These are phyloP conservation scores for Drosophila kuntzei DNA, from an alignment of 2,888 invertebrate genomes.

Conservation along the genomic window DNA sequence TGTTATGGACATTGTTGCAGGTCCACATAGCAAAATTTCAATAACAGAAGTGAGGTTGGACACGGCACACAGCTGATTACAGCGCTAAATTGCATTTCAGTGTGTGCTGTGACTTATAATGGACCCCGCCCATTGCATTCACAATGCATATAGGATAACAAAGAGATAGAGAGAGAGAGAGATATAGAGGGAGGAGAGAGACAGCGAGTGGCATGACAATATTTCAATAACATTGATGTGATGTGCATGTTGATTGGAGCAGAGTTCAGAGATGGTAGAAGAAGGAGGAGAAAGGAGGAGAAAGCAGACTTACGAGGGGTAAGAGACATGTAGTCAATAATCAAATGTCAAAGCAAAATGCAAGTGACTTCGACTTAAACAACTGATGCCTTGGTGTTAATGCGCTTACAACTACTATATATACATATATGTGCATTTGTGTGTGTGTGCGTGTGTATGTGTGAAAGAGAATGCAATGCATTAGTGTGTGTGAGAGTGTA, in stretches of 20 bases:
- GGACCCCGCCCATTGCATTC: constrained; percentile 23
- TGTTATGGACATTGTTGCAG: neutral
- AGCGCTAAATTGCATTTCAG: constrained; percentile 19
- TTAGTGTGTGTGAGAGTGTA: neutral
- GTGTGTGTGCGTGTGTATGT: neutral
- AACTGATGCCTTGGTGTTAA: constrained; percentile 43
- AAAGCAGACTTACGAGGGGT: too few species aligned
- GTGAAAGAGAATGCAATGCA: neutral
- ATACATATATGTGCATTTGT: neutral
- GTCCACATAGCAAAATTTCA: neutral
- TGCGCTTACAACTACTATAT: constrained; percentile 37
- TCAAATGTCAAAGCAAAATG: constrained; percentile 56
- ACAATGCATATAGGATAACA: constrained; percentile 18
- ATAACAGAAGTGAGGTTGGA: constrained; percentile 1
- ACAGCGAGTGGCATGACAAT: constrained; percentile 29
- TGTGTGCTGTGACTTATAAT: constrained; percentile 14
- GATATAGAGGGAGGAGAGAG: neutral
- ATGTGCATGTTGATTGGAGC: constrained; percentile 27
- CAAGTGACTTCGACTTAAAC: constrained; percentile 40
- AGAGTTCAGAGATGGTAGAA: too few species aligned
- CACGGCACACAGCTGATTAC: constrained; percentile 11
- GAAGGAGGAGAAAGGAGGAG: neutral
- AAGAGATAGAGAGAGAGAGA: neutral
- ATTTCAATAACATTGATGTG: constrained; percentile 47
- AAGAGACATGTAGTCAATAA: constrained; percentile 30